phyloP scores from a whole-genome alignment of 1,140 invertebrate genomes.

The Anastatus disparis region DNA sequence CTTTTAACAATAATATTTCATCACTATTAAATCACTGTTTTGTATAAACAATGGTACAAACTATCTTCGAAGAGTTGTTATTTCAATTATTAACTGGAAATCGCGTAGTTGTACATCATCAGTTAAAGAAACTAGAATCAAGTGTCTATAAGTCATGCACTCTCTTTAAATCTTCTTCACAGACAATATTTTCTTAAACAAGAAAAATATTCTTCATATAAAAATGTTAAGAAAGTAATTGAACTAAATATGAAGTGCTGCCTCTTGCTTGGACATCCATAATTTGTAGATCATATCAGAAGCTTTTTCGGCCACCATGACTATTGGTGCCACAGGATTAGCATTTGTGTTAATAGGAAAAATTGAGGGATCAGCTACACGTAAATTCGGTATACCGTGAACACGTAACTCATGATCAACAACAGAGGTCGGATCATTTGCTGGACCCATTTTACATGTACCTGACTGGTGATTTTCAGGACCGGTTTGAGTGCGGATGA shows the following conservation, averaged over 20 bases:
- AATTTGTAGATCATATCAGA: constrained; percentile 65
- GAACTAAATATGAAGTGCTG: neutral
- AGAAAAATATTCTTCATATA: too few relatives aligned
- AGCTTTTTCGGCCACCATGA: constrained; percentile 71
- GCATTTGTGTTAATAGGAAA: constrained; percentile 69
- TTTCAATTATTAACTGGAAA: too few relatives aligned
- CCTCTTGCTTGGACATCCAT: constrained; percentile 47
- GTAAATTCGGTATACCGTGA: constrained; percentile 61
- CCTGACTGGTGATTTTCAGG: constrained; percentile 67
- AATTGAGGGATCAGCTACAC: constrained; percentile 70
- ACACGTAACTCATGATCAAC: constrained; percentile 67
- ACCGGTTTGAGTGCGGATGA: constrained; percentile 59
- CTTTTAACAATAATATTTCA: too few relatives aligned
- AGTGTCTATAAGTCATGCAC: too few relatives aligned
- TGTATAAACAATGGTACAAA: too few relatives aligned
- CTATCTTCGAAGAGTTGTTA: too few relatives aligned
- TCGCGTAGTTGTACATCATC: too few relatives aligned
- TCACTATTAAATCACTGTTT: too few relatives aligned
- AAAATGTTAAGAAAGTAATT: neutral
- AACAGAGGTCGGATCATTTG: constrained; percentile 61
- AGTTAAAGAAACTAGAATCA: too few relatives aligned
- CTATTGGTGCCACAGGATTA: constrained; percentile 65
- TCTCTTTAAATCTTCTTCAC: too few relatives aligned
- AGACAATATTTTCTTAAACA: too few relatives aligned
- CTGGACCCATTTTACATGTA: constrained; percentile 69